These are phyloP conservation scores for Sigmodon hispidus DNA, from an alignment of 2,113 vertebrate genomes.

Conservation along the genomic window DNA sequence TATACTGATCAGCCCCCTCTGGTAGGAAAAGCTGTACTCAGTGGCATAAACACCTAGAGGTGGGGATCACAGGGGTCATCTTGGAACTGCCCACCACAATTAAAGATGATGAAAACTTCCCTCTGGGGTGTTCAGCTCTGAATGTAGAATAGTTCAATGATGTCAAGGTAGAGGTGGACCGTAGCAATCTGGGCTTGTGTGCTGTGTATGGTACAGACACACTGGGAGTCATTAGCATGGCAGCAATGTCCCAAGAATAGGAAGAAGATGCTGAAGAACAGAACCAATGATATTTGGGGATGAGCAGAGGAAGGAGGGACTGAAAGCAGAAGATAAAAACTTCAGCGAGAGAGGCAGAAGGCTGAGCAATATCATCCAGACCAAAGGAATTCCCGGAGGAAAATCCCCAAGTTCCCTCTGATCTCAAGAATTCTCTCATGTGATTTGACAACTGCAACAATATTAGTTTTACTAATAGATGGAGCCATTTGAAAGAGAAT, in stretches of 20 bases:
- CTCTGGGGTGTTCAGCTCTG: neutral
- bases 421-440: neutral
- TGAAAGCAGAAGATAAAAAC: neutral
- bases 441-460: neutral
- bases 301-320: neutral
- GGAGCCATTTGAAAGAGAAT: neutral
- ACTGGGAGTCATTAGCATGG: neutral
- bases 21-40: neutral
- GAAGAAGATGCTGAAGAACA: neutral
- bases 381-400: neutral
- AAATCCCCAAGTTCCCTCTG: neutral
- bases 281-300: neutral
- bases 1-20: neutral
- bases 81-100: neutral
- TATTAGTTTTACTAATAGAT: conserved; percentile 16
- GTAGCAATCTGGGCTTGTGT: neutral
- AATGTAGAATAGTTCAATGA: neutral
- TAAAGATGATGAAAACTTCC: neutral
- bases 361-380: neutral
- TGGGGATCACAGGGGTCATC: neutral
- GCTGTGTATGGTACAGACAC: neutral
- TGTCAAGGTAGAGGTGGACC: neutral
- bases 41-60: neutral
- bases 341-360: neutral
- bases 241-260: neutral